Base-by-base conservation (phyloP, 1,140 invertebrate species). In the Lordiphosa stackelbergi region DNA sequence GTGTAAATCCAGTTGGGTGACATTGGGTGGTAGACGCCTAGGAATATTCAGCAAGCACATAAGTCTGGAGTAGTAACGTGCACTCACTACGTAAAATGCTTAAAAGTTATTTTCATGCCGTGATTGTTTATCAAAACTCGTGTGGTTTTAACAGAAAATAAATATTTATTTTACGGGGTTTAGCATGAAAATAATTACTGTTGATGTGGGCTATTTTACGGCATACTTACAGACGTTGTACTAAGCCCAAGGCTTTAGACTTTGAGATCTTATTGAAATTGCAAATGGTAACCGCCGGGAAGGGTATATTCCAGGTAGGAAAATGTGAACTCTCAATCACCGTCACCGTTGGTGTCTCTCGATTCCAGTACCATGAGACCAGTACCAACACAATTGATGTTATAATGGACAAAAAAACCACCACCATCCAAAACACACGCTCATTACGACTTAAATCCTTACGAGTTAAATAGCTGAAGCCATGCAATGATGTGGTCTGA, bases 261-360 rank as follows among this genome's bases (percentile, higher is more conserved):
- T 53, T 78, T 0, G 86, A 88, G 34, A 88, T 89, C 51, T 91
- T 90, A 83, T 93, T 94, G 11, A 92, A 88, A 24, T 81, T 81
- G 38, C 77, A 81, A 38, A 94, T 88, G 0, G 92, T 93, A 0
- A 94, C 90, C 0, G 92, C 92, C 0, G 93, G 93, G 79, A 93
- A 94, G 0, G 91, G 91, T 53, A 92, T 90, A 69, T 92, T 91
- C 91, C 92, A 93, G 36, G 93, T 92, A n/a, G 91, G 90, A 40
- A 91, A 90, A 81, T 93, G 92, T 0, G 91, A 92, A 19, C 91
- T 92, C 68, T 93, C 91, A 59, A 93, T 92, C 0, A 93, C 90
- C 2, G 89, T 88, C 2, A 90, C 70, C 0, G 89, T 90, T 3
- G 88, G 87, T 8, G 88, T 89, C 11, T 86, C 63, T 9, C 84